Evolutionary conservation across 2,797 vertebrate genomes (phyloP).

Genomic region (Brotula barbata): DNA sequence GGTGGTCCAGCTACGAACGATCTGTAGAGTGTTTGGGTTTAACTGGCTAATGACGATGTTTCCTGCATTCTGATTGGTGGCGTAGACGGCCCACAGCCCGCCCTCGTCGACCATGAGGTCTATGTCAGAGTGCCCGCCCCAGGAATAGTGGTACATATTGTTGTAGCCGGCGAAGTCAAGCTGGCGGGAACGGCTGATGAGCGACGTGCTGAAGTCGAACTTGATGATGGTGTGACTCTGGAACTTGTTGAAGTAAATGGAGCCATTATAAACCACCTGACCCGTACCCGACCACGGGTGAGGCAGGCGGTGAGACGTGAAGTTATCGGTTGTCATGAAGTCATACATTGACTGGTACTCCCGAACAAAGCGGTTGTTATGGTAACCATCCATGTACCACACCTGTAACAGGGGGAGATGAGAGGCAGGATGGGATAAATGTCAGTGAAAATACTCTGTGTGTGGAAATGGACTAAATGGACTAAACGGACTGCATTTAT

Average conservation of each 20-base stretch:
- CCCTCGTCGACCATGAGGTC: slow-evolving; percentile 97
- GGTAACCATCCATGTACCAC: slow-evolving; percentile 98
- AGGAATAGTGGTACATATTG: slow-evolving; percentile 97
- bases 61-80: slow-evolving; percentile 95
- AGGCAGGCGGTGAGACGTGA: slow-evolving; percentile 94
- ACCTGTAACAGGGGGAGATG: slow-evolving; percentile 78
- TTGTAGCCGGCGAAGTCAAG: slow-evolving; percentile 95
- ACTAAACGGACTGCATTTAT: too few species aligned
- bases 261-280: slow-evolving; percentile 96
- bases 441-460: too few species aligned
- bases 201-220: slow-evolving; percentile 89
- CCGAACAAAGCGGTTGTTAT: slow-evolving; percentile 95
- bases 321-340: slow-evolving; percentile 94
- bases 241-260: slow-evolving; percentile 98
- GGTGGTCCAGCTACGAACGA: slow-evolving; percentile 91
- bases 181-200: slow-evolving; percentile 89
- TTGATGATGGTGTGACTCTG: slow-evolving; percentile 97
- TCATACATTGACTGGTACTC: slow-evolving; percentile 92
- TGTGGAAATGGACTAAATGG: too few species aligned
- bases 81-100: slow-evolving; percentile 94
- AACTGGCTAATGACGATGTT: slow-evolving; percentile 95
- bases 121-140: slow-evolving; percentile 97
- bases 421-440: too few species aligned
- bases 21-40: slow-evolving; percentile 90
- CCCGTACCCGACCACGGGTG: slow-evolving; percentile 97